These are phyloP conservation scores for Melanocharis versteri DNA, from an alignment of 2,113 vertebrate genomes.

Conservation along the genomic window DNA sequence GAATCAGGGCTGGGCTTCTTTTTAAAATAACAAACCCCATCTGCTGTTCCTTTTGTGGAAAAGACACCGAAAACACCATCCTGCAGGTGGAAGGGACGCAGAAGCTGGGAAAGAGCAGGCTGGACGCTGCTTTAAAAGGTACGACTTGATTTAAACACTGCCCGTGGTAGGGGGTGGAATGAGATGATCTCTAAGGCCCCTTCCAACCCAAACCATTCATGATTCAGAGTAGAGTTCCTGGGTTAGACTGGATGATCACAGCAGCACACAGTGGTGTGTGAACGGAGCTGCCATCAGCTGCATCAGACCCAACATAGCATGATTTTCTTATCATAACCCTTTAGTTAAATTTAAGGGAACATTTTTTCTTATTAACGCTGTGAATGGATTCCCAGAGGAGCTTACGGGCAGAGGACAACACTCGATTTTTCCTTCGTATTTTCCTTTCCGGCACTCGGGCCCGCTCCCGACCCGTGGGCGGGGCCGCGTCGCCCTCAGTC, in stretches of 20 bases:
- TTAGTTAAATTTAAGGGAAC: not conserved
- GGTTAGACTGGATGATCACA: rapidly evolving
- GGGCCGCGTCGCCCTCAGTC: rapidly evolving
- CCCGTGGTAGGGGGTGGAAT: too few species aligned
- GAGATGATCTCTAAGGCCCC: too few species aligned
- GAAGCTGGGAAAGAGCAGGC: not conserved
- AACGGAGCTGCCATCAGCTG: not conserved
- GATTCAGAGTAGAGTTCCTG: not conserved
- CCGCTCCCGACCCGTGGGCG: not conserved
- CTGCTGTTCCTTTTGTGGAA: not conserved
- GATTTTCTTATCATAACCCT: not conserved
- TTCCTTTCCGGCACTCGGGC: too few species aligned
- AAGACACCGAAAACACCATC: not conserved
- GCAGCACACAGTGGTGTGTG: too few species aligned
- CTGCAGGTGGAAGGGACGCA: not conserved
- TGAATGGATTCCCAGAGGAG: not conserved
- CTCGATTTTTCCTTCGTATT: rapidly evolving
- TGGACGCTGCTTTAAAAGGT: not conserved
- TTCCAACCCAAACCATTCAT: too few species aligned
- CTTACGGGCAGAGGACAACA: not conserved
- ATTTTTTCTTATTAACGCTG: rapidly evolving
- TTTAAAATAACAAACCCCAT: not conserved
- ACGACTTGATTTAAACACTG: not conserved
- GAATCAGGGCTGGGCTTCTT: not conserved
- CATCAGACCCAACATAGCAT: not conserved